These are phyloP conservation scores for Heliconius cydno DNA, from an alignment of 2,888 invertebrate species.

Conservation along the genomic window DNA sequence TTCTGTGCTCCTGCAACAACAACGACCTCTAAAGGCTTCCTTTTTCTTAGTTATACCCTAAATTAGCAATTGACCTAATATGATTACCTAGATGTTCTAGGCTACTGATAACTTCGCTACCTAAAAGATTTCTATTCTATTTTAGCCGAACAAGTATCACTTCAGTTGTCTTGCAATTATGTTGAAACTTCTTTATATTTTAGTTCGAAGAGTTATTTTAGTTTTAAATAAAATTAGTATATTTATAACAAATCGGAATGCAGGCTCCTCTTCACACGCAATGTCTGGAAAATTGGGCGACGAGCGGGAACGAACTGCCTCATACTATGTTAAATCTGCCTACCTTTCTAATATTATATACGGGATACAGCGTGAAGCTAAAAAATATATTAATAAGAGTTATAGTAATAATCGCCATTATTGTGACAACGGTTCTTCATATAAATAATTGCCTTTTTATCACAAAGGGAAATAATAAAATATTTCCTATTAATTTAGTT, in stretches of 20 bases:
- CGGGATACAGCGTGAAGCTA: background rate
- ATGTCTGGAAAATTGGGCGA: background rate
- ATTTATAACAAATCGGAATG: background rate
- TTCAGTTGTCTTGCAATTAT: background rate
- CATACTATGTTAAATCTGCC: background rate
- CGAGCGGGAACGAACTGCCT: background rate
- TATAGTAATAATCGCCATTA: background rate
- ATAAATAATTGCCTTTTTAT: background rate
- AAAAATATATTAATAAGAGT: too few species aligned
- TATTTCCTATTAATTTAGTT: constrained; percentile 10
- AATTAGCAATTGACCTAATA: background rate
- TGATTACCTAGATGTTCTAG: background rate
- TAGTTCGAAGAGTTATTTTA: background rate
- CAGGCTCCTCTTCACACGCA: background rate
- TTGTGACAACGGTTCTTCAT: background rate
- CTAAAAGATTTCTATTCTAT: background rate
- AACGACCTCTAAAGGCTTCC: background rate
- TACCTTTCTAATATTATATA: background rate
- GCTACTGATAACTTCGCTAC: background rate
- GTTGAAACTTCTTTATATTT: background rate
- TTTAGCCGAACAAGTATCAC: background rate
- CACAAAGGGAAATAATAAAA: background rate
- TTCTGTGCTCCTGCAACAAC: too few species aligned
- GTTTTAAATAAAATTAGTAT: background rate
- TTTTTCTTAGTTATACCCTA: background rate